Conservation (phyloP, 2,797 vertebrate species). For the Galagoides demidoff region DNA sequence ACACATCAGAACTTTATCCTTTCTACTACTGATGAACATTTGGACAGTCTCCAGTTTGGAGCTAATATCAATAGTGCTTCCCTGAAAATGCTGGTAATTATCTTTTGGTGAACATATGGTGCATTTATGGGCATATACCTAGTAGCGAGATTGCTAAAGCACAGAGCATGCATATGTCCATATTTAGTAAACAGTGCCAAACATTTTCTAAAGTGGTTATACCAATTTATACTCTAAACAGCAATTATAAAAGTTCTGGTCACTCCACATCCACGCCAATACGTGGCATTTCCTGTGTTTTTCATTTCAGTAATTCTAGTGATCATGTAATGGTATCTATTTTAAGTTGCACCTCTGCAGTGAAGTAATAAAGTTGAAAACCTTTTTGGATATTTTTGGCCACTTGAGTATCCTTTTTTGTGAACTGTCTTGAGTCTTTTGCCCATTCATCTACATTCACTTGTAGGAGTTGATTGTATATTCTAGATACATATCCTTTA, state of each 20-base stretch:
- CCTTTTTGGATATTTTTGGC: neutral
- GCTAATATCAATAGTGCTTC: neutral
- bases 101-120: neutral
- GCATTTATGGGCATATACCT: neutral
- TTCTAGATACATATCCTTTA: neutral
- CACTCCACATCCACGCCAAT: neutral
- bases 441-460: neutral
- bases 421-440: neutral
- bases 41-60: neutral
- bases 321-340: neutral
- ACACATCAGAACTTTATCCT: neutral
- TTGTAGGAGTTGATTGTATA: neutral
- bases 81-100: neutral
- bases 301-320: neutral
- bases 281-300: neutral
- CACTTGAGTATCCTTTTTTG: neutral
- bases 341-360: neutral
- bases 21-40: neutral
- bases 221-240: neutral
- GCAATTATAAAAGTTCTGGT: neutral
- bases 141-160: neutral
- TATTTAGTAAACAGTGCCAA: neutral
- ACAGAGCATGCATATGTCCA: neutral
- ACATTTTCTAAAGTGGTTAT: neutral
- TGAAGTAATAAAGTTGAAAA: neutral